Evolutionary conservation across 2,113 vertebrate species (phyloP).

Genomic region (Anhinga rufa): DNA sequence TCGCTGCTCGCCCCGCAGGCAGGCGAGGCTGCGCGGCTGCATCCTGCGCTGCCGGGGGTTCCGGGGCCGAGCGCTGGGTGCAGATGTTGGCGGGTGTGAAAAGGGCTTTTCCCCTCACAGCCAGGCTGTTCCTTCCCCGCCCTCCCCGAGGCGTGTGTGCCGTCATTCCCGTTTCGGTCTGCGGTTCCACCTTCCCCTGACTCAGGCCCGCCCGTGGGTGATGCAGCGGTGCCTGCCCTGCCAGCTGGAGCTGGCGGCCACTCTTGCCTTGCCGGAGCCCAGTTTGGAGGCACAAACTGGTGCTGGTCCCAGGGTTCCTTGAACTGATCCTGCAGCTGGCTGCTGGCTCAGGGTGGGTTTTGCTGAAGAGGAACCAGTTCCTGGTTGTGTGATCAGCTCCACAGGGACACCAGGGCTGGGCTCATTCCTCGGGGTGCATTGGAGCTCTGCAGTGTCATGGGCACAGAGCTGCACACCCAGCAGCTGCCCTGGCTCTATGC

Average conservation of each 20-base stretch:
- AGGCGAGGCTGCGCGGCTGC: rapidly evolving
- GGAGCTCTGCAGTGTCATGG: not conserved
- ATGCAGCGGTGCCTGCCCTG: not conserved
- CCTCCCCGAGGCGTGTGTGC: rapidly evolving
- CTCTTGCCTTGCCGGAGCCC: too few relatives aligned
- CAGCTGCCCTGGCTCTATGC: not conserved
- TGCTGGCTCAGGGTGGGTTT: not conserved
- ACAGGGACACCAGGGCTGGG: rapidly evolving
- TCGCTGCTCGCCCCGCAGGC: rapidly evolving
- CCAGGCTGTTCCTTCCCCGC: not conserved
- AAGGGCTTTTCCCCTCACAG: not conserved
- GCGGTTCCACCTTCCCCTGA: not conserved
- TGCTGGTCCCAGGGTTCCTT: not conserved
- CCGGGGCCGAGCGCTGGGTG: rapidly evolving
- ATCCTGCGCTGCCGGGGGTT: not conserved
- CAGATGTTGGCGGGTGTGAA: not conserved
- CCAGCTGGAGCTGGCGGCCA: rapidly evolving
- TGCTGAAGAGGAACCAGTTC: not conserved
- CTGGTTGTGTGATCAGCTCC: rapidly evolving
- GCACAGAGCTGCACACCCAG: not conserved
- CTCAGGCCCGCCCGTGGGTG: not conserved
- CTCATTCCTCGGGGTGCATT: rapidly evolving
- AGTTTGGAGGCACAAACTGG: not conserved
- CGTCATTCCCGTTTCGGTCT: rapidly evolving
- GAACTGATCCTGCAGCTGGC: not conserved